phyloP scores from a whole-genome alignment of 2,888 invertebrate genomes.

The Leptopterna dolabrata region DNA sequence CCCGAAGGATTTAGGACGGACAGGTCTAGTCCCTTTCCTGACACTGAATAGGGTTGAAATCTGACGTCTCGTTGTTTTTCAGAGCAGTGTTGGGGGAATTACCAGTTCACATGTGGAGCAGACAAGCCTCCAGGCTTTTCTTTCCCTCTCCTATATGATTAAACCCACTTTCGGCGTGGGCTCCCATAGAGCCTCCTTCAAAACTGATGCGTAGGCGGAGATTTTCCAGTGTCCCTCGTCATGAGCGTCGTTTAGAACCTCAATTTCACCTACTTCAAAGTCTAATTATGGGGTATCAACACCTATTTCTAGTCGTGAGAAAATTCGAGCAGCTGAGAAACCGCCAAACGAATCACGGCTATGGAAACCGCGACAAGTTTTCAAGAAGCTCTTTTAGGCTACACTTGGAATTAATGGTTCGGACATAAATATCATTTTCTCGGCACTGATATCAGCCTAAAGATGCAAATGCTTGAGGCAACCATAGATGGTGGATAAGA shows the following conservation, averaged over 20 bases:
- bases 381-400: not conserved
- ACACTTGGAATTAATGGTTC: not conserved
- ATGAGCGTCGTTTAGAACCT: not conserved
- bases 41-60: slow-evolving; percentile 41
- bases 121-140: slow-evolving; percentile 16
- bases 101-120: slow-evolving; percentile 30
- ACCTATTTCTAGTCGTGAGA: slow-evolving; percentile 18
- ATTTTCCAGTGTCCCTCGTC: slow-evolving; percentile 25
- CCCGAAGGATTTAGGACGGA: not conserved
- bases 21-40: slow-evolving; percentile 25
- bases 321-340: not conserved
- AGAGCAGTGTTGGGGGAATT: not conserved
- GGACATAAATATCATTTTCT: not conserved
- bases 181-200: not conserved
- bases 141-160: slow-evolving; percentile 16
- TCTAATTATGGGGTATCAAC: slow-evolving; percentile 32
- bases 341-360: not conserved
- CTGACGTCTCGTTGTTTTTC: slow-evolving; percentile 29
- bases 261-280: not conserved
- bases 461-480: not conserved
- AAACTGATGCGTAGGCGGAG: slow-evolving; percentile 25
- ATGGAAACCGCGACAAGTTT: not conserved
- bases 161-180: slow-evolving; percentile 5
- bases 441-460: not conserved
- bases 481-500: not conserved